Base-by-base conservation (phyloP, 2,113 vertebrate species). In the Myrmecobius fasciatus region DNA sequence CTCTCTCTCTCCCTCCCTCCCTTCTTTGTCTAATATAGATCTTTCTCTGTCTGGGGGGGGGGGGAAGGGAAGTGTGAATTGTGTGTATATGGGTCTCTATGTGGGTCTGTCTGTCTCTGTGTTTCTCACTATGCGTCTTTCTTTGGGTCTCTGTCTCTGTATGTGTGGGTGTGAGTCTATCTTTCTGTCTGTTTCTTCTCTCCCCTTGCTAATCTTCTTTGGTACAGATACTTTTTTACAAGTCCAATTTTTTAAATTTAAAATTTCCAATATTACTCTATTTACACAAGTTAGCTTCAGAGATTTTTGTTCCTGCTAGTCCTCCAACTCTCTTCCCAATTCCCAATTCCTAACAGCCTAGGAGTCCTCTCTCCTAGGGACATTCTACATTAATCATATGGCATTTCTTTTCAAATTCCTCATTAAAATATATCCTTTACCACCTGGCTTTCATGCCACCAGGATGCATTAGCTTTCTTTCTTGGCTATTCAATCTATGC, bases 391-490 rank as follows among this genome's bases (percentile, higher is more conserved):
- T 93, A 89, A 22, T 1, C 7, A 92, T 91, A 95, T 36, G 10
- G 53, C 47, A 53, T 90, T 4, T 95, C 28, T 25, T 93, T 60
- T 49, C 26, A 94, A 95, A 91, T 75, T 91, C 90, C 26, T 92
- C 83, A 52, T 53, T 95, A 51, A 67, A 89, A 90, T n/a, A 95
- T 49, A 48, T 91, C 67, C n/a, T 83, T 75, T 43, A 43, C 67
- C n/a, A 92, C 11, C 31, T 48, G 0, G 91, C 20, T 91, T 91
- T 91, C 36, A n/a, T 93, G 60, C n/a, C n/a, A 89, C 22, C n/a
- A 83, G 36, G 53, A 26, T 91, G 83, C 28, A 54, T 95, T 67
- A 89, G 43, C 90, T 96, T 90, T 92, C 36, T 52, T 83, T 96
- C 95, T 92, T 89, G 6, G 60, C 36, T 83, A 83, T 83, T 43